Conservation (phyloP, 2,113 vertebrate genomes). For the Serilophus lunatus region DNA sequence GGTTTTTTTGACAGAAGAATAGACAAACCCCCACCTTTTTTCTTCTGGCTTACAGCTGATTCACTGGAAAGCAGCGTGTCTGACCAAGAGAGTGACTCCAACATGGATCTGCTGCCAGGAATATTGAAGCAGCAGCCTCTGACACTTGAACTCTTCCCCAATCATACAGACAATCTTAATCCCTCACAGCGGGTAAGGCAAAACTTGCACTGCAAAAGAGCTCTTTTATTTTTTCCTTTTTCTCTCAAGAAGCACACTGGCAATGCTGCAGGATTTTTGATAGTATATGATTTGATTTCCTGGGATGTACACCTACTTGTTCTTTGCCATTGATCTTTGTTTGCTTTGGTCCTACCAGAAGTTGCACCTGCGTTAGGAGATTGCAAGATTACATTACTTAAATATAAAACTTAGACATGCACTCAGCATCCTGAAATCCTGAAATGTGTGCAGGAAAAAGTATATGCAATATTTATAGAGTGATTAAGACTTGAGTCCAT, state of each 20-base stretch:
- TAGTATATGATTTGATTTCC: neutral
- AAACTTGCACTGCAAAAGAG: neutral
- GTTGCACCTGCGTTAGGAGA: neutral
- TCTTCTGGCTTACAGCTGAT: constrained; percentile 76
- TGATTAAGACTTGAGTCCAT: neutral
- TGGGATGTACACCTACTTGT: neutral
- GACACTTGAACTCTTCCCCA: constrained; percentile 92
- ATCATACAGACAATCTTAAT: constrained; percentile 88
- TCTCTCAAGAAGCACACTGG: neutral
- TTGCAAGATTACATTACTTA: neutral
- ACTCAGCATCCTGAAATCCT: neutral
- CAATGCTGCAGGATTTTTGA: neutral
- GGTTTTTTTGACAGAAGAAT: neutral
- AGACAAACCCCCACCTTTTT: neutral
- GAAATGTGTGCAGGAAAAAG: neutral
- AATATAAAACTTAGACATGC: neutral
- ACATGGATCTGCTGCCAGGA: constrained; percentile 84
- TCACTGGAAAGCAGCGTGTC: constrained; percentile 88
- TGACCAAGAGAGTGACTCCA: constrained; percentile 87
- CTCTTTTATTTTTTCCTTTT: neutral
- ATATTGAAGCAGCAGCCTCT: constrained; percentile 85
- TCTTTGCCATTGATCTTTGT: neutral
- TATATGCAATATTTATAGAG: neutral
- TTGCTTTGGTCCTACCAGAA: neutral
- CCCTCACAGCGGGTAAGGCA: constrained; percentile 85